These are phyloP conservation scores for Glaucomys volans DNA, from an alignment of 2,113 vertebrate genomes.

Conservation along the genomic window DNA sequence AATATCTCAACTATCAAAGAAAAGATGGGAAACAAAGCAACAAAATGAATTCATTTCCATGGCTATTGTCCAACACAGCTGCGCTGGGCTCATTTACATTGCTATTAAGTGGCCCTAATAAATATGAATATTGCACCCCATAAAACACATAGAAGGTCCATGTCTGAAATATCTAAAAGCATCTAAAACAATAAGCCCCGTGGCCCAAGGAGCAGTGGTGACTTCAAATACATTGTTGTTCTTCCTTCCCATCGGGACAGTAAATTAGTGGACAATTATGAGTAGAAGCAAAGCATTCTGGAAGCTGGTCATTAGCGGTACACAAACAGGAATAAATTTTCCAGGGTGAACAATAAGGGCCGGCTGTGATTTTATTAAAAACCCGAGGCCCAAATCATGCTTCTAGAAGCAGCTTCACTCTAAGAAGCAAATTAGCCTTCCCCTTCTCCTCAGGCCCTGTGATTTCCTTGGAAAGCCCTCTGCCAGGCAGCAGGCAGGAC, in stretches of 20 bases:
- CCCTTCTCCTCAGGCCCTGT: not conserved
- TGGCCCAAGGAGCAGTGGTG: not conserved
- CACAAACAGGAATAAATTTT: not conserved
- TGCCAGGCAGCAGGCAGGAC: not conserved
- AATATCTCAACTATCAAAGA: slow-evolving; percentile 28
- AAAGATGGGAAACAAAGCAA: not conserved
- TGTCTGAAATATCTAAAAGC: not conserved
- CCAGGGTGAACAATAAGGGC: not conserved
- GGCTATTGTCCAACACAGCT: slow-evolving; percentile 32
- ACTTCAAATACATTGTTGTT: not conserved
- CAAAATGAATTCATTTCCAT: not conserved
- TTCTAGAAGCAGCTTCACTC: not conserved
- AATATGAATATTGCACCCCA: not conserved
- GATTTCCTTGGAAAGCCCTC: slow-evolving; percentile 41
- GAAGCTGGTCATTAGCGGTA: not conserved
- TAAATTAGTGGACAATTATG: not conserved
- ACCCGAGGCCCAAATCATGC: not conserved
- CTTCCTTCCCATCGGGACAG: not conserved
- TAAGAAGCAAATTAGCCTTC: slow-evolving; percentile 8
- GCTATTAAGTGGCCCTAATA: slow-evolving; percentile 24
- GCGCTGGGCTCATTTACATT: slow-evolving; percentile 42
- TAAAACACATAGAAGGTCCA: not conserved
- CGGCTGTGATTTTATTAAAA: not conserved
- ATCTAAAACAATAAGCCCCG: slow-evolving; percentile 41
- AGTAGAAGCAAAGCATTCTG: not conserved